A percentile compares a stretch with the other conserved stretches of the same genome.
These are phyloP conservation scores for Apis laboriosa DNA, from an alignment of 1,140 invertebrate species.

Conservation along the genomic window DNA sequence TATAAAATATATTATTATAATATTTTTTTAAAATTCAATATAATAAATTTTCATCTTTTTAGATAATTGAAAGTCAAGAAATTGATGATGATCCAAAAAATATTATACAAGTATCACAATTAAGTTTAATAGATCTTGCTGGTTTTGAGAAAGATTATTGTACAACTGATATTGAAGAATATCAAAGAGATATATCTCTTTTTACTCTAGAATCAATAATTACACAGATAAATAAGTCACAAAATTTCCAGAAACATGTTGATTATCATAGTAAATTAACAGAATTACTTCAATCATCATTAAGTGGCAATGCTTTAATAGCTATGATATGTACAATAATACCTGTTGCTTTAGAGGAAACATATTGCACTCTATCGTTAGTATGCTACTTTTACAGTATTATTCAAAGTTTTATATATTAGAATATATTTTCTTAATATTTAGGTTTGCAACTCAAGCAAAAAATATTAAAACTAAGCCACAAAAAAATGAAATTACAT, in stretches of 20 bases:
- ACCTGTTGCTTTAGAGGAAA: slow-evolving; percentile 87
- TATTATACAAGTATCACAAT: slow-evolving; percentile 82
- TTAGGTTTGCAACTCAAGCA: slow-evolving; percentile 85
- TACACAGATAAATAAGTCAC: slow-evolving; percentile 86
- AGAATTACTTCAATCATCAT: slow-evolving; percentile 89
- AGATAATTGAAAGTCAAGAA: slow-evolving; percentile 63
- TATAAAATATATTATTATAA: slow-evolving; percentile 47
- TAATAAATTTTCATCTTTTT: slow-evolving; percentile 22
- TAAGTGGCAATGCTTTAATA: slow-evolving; percentile 93
- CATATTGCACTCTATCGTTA: slow-evolving; percentile 84
- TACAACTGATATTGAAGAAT: slow-evolving; percentile 84
- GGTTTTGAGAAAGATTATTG: slow-evolving; percentile 88
- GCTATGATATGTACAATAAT: slow-evolving; percentile 91
- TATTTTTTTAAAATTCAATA: slow-evolving; percentile 26
- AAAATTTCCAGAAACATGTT: slow-evolving; percentile 79
- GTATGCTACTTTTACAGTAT: slow-evolving; percentile 36
- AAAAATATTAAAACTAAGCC: slow-evolving; percentile 87
- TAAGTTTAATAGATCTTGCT: slow-evolving; percentile 93
- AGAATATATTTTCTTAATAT: slow-evolving; percentile 15
- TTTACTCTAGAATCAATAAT: slow-evolving; percentile 88
- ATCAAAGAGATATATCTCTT: slow-evolving; percentile 90
- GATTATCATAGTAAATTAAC: slow-evolving; percentile 92
- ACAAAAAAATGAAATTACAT: slow-evolving; percentile 85
- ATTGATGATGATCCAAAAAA: slow-evolving; percentile 10
- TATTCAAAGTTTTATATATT: background rate